phyloP scores from a whole-genome alignment of 1,140 invertebrate genomes.

The Micrasema longulum region DNA sequence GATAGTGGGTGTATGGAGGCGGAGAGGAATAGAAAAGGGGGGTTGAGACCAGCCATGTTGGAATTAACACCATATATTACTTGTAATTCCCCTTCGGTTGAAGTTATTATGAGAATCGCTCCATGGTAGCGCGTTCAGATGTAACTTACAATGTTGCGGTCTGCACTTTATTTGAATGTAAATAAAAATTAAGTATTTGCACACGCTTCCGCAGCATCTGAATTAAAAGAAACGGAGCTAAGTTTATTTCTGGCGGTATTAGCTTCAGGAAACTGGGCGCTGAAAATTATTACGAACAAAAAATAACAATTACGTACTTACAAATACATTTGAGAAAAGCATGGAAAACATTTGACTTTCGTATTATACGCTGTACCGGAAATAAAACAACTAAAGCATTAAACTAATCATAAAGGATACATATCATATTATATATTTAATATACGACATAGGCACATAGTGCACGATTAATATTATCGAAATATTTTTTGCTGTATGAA shows the following conservation, averaged over 20 bases:
- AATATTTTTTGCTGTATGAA: too few relatives aligned
- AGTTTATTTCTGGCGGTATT: neutral
- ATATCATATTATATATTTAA: too few relatives aligned
- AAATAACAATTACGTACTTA: too few relatives aligned
- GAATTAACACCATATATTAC: constrained; percentile 56
- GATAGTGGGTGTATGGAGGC: constrained; percentile 37
- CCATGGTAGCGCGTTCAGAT: constrained; percentile 35
- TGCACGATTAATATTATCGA: too few relatives aligned
- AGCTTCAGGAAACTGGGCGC: too few relatives aligned
- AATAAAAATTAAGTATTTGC: constrained; percentile 43
- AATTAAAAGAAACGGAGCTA: constrained; percentile 21
- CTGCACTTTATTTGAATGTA: constrained; percentile 44
- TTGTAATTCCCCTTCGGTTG: constrained; percentile 55
- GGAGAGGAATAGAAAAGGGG: constrained; percentile 12
- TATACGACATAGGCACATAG: too few relatives aligned
- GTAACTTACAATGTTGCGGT: constrained; percentile 46
- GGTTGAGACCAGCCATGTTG: constrained; percentile 44
- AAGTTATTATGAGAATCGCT: constrained; percentile 54
- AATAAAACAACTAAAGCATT: too few relatives aligned
- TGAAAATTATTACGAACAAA: too few relatives aligned
- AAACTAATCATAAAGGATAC: too few relatives aligned
- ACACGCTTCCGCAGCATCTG: constrained; percentile 13
- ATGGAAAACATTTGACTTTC: too few relatives aligned
- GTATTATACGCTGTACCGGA: too few relatives aligned
- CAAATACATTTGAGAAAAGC: too few relatives aligned